Evolutionary conservation across 2,797 vertebrate genomes (phyloP).

Genomic region (Sternarchorhynchus goeldii): DNA sequence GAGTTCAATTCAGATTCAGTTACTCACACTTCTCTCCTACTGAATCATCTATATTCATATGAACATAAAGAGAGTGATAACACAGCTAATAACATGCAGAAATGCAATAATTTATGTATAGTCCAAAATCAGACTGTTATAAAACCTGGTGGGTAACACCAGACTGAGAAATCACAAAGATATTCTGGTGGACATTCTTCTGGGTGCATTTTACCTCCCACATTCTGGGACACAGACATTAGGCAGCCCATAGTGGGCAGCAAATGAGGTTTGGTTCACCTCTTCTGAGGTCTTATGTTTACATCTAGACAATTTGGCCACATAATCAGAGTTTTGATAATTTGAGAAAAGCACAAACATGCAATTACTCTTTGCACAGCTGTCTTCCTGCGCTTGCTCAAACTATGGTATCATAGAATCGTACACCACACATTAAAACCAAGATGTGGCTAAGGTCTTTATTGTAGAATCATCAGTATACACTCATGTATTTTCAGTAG

Average conservation of each 20-base stretch:
- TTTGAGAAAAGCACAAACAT: constrained; percentile 22
- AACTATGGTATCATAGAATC: constrained; percentile 25
- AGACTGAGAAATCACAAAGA: constrained; percentile 15
- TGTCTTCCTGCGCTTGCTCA: constrained; percentile 37
- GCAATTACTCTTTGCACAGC: constrained; percentile 34
- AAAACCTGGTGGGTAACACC: constrained; percentile 16
- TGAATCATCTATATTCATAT: not conserved
- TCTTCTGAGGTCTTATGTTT: constrained; percentile 11
- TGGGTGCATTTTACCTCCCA: constrained; percentile 21
- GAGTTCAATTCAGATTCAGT: not conserved
- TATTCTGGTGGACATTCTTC: constrained; percentile 30
- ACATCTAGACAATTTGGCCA: not conserved
- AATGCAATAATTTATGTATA: constrained; percentile 8
- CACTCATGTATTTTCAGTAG: not conserved
- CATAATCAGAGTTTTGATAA: constrained; percentile 24
- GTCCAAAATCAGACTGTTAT: constrained; percentile 22
- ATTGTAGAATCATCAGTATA: constrained; percentile 41
- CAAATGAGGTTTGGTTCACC: constrained; percentile 24
- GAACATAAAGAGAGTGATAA: not conserved
- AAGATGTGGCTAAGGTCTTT: constrained; percentile 44
- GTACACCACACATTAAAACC: constrained; percentile 19
- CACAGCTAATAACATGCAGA: too few species aligned
- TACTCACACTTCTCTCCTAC: not conserved
- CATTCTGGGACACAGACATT: constrained; percentile 1
- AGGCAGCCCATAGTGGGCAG: constrained; percentile 20